Base-by-base conservation (phyloP, 2,888 invertebrate species). In the Chydorus sphaericus region DNA sequence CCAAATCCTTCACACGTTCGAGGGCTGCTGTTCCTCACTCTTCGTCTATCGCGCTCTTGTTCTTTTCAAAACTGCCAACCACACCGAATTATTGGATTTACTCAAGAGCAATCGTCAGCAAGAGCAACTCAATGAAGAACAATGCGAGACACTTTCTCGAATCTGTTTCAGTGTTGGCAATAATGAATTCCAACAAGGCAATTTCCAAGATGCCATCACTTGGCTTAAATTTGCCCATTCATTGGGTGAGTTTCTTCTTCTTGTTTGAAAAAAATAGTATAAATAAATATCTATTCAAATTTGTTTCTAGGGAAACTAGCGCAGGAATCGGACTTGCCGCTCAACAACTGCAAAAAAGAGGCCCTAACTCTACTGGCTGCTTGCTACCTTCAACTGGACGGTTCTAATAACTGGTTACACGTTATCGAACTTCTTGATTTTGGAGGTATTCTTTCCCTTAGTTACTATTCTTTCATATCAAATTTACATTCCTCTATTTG, bases 181-280 rank as follows among this genome's bases (percentile, higher is more conserved):
- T 23, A 28, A 14, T 26, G 28, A 26, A 28, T 44, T 44, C 26
- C n/a, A 44, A 26, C 44, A 28, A 44, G 23, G 23, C 23, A 28
- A 44, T 3, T 44, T 44, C 28, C 16, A 44, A 44, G 26, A n/a
- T 6, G 44, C 44, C 44, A 23, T 44, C 5, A 26, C 28, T 28
- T 44, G 44, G 44, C 28, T 44, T 23, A 44, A 44, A 26, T 44
- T 44, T 20, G 23, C 44, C 44, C 44, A 44, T 14, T 44, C 44
- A 8, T 44, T 44, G 23, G 44, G 44, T 44, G 28, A 10, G n/a
- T n/a, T n/a, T n/a, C n/a, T n/a, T n/a, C n/a, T n/a, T n/a, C n/a
- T n/a, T n/a, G n/a, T n/a, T n/a, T n/a, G n/a, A 14, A 14, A 23
- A 26, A 26, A 44, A 8, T 4, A 8, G 18, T n/a, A 4, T 16